These are phyloP conservation scores for Drosophila arizonae DNA, from an alignment of 1,140 invertebrate genomes.

Conservation along the genomic window DNA sequence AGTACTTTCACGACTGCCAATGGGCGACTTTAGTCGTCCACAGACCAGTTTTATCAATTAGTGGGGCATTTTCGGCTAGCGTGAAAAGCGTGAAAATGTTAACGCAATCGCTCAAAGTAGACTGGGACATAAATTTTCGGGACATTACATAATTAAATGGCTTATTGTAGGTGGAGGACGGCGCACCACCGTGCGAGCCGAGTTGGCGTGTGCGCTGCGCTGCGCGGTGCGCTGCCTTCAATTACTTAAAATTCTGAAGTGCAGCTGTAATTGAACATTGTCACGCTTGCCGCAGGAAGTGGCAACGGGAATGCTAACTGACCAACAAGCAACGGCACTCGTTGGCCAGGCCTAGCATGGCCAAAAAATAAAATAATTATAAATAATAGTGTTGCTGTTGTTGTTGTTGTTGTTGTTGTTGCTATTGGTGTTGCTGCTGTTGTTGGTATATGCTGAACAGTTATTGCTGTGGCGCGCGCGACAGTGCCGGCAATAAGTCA, in stretches of 20 bases:
- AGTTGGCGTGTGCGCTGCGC: slow-evolving; percentile 58
- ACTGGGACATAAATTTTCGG: slow-evolving; percentile 61
- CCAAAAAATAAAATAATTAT: slow-evolving; percentile 27
- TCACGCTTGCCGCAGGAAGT: slow-evolving; percentile 72
- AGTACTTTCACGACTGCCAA: not conserved
- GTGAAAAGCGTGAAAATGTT: slow-evolving; percentile 72
- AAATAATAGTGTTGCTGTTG: slow-evolving; percentile 12
- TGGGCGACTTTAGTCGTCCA: not conserved
- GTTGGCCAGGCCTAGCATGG: slow-evolving; percentile 24
- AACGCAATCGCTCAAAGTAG: slow-evolving; percentile 45
- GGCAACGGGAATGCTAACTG: slow-evolving; percentile 39
- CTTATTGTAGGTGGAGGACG: not conserved
- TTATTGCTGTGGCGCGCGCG: slow-evolving; percentile 22
- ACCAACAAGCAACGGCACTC: slow-evolving; percentile 63
- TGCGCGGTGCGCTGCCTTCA: slow-evolving; percentile 50
- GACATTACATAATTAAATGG: slow-evolving; percentile 75
- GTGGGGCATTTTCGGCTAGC: slow-evolving; percentile 30
- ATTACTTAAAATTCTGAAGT: slow-evolving; percentile 81
- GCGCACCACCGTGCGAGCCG: not conserved
- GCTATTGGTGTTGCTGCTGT: slow-evolving; percentile 13
- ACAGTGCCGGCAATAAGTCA: slow-evolving; percentile 63
- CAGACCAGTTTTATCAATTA: slow-evolving; percentile 27
- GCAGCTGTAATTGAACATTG: slow-evolving; percentile 75
- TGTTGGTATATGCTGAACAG: slow-evolving; percentile 17
- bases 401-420: not conserved